Percentiles rank a stretch among this genome's conserved stretches.
Conservation (phyloP, 2,113 vertebrate species). For the Gallinago jamesoni region DNA sequence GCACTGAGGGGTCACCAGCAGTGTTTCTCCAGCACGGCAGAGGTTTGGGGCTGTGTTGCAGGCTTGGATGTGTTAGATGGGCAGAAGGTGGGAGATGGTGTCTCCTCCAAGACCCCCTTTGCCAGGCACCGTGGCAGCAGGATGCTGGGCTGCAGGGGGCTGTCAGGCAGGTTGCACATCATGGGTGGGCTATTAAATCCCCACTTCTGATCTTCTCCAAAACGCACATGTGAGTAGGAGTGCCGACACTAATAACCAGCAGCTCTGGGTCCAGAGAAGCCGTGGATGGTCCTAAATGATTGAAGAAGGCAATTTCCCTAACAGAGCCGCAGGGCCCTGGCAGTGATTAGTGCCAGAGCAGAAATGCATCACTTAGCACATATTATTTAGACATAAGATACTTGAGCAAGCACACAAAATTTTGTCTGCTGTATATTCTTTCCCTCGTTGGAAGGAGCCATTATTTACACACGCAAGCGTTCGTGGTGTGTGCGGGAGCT, state of each 20-base stretch:
- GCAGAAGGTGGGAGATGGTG: accelerated
- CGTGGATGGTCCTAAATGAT: background rate
- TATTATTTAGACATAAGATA: slow-evolving; percentile 36
- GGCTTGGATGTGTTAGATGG: background rate
- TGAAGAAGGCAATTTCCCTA: slow-evolving; percentile 28
- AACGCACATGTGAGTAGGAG: accelerated
- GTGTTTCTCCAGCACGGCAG: accelerated
- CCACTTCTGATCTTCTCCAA: background rate
- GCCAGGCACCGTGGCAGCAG: accelerated
- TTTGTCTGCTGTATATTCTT: slow-evolving; percentile 15
- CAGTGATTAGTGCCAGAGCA: slow-evolving; percentile 27
- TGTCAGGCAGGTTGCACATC: background rate
- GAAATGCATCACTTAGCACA: slow-evolving; percentile 15
- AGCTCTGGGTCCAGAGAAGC: background rate
- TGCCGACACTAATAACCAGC: background rate
- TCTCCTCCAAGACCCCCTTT: background rate
- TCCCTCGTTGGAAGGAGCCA: background rate
- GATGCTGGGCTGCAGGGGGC: background rate
- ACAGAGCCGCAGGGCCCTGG: background rate
- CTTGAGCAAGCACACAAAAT: background rate
- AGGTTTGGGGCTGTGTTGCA: background rate
- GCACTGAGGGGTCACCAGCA: accelerated
- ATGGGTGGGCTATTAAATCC: background rate
- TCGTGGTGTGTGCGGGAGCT: background rate
- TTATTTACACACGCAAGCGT: slow-evolving; percentile 27